Evolutionary conservation across 2,888 invertebrate genomes (phyloP), one percentile per base, ranked within the genome.

Genomic region (Philaethria dido): DNA sequence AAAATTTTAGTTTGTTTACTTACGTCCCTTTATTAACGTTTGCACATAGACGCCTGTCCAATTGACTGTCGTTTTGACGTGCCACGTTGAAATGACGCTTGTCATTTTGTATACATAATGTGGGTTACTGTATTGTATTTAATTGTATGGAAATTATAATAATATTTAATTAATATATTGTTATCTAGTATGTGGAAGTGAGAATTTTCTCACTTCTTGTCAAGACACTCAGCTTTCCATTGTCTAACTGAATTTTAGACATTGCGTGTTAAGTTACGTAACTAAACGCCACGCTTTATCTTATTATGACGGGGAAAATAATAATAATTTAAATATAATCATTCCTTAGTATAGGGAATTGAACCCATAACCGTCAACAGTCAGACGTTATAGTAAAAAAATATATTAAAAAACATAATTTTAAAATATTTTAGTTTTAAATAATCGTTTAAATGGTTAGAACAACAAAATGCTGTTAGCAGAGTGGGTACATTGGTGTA

Each of bases 11-110:
- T 78, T 74, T 74, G 77, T 77, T 77, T 77, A 75, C 77, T 78
- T 76, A 72, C 71, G 68, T 74, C 70, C 70, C 73, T 72, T 55
- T 75, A 71, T 75, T 71, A 75, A 73, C 76, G 75, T 75, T n/a
- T n/a, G n/a, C 73, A 73, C 69, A 71, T 69, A 64, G 67, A 72
- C 57, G 73, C 69, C 69, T 67, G 42, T 63, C 64, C 66, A 63
- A 70, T 72, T 73, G 72, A 73, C 74, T 64, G 48, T 54, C 33
- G 62, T 68, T 63, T 25, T 42, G 48, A 68, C 61, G 57, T 16
- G 62, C 48, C 33, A 39, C 44, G 29, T 59, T 14, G 18, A 29
- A 45, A 18, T 45, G 60, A 60, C 45, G 20, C 1, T 9, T 29
- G 52, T 52, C 52, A 52, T 29, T 52, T 52, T 29, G 29, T 50